Evolutionary conservation across 2,797 vertebrate genomes (phyloP), one percentile per base, ranked within the genome.

Genomic region (Amniataba percoides): DNA sequence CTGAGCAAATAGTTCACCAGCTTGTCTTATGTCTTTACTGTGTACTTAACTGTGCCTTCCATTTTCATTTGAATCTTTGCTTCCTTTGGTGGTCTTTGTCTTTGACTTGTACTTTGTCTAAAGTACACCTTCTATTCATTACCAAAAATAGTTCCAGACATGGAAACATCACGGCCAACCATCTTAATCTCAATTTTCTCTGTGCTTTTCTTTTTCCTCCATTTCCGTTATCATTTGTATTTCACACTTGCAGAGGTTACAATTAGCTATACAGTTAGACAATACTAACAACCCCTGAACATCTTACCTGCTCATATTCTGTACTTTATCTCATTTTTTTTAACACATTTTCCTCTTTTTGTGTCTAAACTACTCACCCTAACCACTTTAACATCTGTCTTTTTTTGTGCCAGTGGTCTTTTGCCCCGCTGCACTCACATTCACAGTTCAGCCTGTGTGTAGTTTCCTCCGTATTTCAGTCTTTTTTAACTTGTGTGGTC

Each of bases 81-180:
- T 65, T 7, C 6, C 21, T 53, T 36, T 40, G 21, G 39, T 59
- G 7, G n/a, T 45, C 4, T 53, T 15, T 42, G 3, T n/a, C 6
- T 64, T 51, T 57, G 2, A 56, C 49, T 45, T 73, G 1, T 7
- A 36, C 34, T 36, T 36, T 36, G 34, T 36, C 34, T 9, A 36
- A 36, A 36, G 34, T 36, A 16, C 14, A 51, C 19, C 15, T 52
- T 46, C 46, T 51, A 48, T 59, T 25, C 69, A 23, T 61, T 34
- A 43, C 34, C 34, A 66, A 65, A 45, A 72, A 36, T 21, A 55
- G 18, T 57, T 45, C 8, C 61, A 71, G 42, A 71, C 55, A 74
- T 55, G 25, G 53, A 69, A 74, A 61, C 56, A 25, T 48, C 42
- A 25, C 7, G 0, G 31, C 23, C 14, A 11, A 21, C 2, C 19